phyloP scores from a whole-genome alignment of 1,140 invertebrate genomes.

The Lordiphosa stackelbergi region DNA sequence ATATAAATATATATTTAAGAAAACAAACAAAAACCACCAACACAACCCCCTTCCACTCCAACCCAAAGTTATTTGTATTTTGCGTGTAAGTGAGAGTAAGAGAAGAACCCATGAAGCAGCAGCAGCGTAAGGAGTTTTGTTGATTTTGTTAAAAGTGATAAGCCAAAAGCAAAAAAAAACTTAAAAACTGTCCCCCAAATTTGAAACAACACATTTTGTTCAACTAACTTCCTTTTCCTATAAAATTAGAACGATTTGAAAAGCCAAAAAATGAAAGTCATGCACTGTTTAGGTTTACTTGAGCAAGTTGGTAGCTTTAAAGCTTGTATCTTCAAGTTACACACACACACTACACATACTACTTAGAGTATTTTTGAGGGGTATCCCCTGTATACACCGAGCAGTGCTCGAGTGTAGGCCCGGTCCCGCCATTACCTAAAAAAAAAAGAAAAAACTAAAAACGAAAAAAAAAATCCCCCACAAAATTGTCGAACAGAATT shows the following conservation, averaged over 20 bases:
- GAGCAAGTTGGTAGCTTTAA: conserved; percentile 72
- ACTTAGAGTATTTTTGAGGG: conserved; percentile 65
- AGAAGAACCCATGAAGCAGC: conserved; percentile 17
- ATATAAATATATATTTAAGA: conserved; percentile 72
- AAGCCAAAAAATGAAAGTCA: conserved; percentile 66
- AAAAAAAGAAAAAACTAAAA: conserved; percentile 8
- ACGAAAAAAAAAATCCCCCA: conserved; percentile 23
- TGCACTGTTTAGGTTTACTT: conserved; percentile 70
- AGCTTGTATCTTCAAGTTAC: conserved; percentile 73
- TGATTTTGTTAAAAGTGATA: conserved; percentile 56
- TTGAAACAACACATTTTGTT: conserved; percentile 35
- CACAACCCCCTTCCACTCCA: conserved; percentile 7
- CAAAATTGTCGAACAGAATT: conserved; percentile 65
- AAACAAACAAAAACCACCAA: conserved; percentile 12
- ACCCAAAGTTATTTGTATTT: conserved; percentile 69
- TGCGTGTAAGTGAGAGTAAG: conserved; percentile 43
- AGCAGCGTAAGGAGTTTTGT: conserved; percentile 64
- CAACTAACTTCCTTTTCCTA: conserved; percentile 29
- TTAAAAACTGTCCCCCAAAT: conserved; percentile 21
- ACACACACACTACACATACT: conserved; percentile 44
- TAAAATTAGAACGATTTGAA: conserved; percentile 37
- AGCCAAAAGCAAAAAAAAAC: conserved; percentile 50
- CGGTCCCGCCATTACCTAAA: conserved; percentile 20
- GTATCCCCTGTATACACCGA: conserved; percentile 29
- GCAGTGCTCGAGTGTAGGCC: conserved; percentile 47